phyloP scores from a whole-genome alignment of 2,888 invertebrate genomes.

The Dioctria linearis region DNA sequence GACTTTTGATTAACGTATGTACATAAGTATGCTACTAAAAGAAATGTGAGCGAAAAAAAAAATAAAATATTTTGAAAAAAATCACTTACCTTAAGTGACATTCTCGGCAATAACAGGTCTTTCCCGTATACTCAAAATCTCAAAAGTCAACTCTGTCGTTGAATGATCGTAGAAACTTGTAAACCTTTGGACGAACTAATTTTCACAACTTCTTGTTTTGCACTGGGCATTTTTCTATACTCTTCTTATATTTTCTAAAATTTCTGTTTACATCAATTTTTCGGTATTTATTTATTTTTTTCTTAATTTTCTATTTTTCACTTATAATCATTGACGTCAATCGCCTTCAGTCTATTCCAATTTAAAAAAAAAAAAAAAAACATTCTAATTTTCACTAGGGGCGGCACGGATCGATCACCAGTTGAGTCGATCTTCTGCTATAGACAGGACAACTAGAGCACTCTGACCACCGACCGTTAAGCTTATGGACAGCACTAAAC shows the following conservation, averaged over 20 bases:
- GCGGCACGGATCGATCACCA: too few relatives aligned
- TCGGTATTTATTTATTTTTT: not conserved
- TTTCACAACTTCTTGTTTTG: not conserved
- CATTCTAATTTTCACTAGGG: too few relatives aligned
- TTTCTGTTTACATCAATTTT: not conserved
- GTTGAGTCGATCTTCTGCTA: too few relatives aligned
- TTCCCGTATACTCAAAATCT: not conserved
- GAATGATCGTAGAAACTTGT: too few relatives aligned
- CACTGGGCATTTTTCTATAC: not conserved
- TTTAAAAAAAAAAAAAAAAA: too few relatives aligned
- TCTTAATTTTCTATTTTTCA: not conserved
- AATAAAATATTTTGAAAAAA: not conserved
- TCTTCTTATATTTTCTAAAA: too few relatives aligned
- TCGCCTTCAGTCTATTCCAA: not conserved
- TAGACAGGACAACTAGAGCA: too few relatives aligned
- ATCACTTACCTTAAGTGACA: conserved; percentile 51
- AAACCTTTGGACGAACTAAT: not conserved
- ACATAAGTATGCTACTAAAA: too few relatives aligned
- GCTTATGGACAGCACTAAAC: not conserved
- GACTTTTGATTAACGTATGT: not conserved
- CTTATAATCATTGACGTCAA: conserved; percentile 25
- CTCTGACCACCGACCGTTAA: too few relatives aligned
- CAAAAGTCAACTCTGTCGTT: not conserved
- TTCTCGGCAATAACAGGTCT: conserved; percentile 19
- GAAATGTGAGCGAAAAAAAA: conserved; percentile 11